Base-by-base conservation (phyloP, 1,140 invertebrate genomes). In the Polyergus mexicanus region DNA sequence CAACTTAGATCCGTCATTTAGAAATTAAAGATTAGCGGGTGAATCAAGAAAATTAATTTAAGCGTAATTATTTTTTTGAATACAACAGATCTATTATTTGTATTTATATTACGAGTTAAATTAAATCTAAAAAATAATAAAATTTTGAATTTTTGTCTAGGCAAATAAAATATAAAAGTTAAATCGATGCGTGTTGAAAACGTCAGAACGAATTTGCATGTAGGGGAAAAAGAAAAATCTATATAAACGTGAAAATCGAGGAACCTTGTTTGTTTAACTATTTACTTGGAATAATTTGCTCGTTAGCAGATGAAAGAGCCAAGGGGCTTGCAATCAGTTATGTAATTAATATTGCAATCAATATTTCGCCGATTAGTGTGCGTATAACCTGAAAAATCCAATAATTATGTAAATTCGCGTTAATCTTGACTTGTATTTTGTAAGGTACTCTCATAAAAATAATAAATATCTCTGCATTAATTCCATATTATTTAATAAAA, bases 291-390 rank as follows among this genome's bases (percentile, higher is more conserved):
- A 71, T 80, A 68, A 41, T 80, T 56, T 41, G 10, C n/a, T 80
- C 51, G 47, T 71, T 38, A 71, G 51, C 51, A 41, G 32, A 71
- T 71, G 25, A 80, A 71, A 80, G 47, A 58, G 47, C 22, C 65
- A 80, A 69, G 35, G 38, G 22, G 1, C 41, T 56, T 25, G 44
- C 77, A 69, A 71, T 71, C 65, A 80, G 77, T 71, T 80, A 78
- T 19, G 47, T 35, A 80, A 80, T 80, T 80, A 80, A 58, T 80
- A 71, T 80, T 25, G 22, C 19, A 80, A 80, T 68, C 77, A 68
- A 69, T 80, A 69, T 71, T 69, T 80, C 54, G 16, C n/a, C 47
- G 35, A 71, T 56, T 69, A 58, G 51, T 28, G 35, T 56, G 35
- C n/a, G 44, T 68, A 13, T 80, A 25, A 58, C 32, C n/a, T 58